A percentile compares a stretch with the other conserved stretches of the same genome.
Conservation (phyloP, 2,113 vertebrate species). For the Paracanthobrama guichenoti region DNA sequence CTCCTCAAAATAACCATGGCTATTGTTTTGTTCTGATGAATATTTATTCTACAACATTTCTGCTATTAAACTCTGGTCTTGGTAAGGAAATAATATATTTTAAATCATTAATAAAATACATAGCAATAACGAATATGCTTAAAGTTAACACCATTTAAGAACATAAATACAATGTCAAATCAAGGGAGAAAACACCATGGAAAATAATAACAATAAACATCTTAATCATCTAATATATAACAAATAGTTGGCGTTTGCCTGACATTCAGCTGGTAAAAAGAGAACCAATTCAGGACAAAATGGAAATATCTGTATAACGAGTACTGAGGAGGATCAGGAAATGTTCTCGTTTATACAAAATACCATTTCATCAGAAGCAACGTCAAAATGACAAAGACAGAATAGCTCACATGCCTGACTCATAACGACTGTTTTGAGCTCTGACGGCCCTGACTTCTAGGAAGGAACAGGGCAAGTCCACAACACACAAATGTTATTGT, state of each 20-base stretch:
- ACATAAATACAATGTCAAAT: not conserved
- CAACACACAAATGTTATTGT: not conserved
- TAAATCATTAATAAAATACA: not conserved
- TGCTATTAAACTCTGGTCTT: not conserved
- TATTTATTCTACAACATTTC: not conserved
- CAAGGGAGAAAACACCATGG: not conserved
- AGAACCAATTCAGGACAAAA: not conserved
- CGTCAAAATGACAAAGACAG: not conserved
- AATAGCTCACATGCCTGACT: not conserved
- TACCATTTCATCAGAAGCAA: not conserved
- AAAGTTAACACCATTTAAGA: not conserved
- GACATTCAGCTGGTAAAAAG: not conserved
- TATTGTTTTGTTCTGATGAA: not conserved
- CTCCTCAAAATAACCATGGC: not conserved
- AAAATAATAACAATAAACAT: not conserved
- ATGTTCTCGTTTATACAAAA: not conserved
- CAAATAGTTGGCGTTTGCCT: not conserved
- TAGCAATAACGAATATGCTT: not conserved
- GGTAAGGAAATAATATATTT: not conserved
- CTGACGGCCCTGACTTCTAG: not conserved
- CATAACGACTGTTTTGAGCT: not conserved
- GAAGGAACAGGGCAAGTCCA: conserved; percentile 24
- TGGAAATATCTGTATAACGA: not conserved
- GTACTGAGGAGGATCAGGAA: not conserved
- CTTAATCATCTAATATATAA: not conserved